Evolutionary conservation across 2,797 vertebrate species (phyloP).

Genomic region (Sebastes hopkinsi): DNA sequence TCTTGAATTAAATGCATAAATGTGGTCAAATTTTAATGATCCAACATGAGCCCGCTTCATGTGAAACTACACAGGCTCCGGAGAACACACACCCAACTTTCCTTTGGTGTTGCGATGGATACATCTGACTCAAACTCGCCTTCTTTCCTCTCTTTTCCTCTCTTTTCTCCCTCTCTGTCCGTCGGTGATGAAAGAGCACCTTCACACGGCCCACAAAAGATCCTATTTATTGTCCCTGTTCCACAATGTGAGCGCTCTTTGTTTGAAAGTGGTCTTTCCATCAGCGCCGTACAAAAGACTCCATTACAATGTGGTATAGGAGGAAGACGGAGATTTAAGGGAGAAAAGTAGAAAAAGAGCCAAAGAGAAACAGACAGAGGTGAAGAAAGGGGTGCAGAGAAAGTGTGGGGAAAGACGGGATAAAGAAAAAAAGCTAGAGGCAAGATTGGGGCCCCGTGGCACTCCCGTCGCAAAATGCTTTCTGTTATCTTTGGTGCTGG

Average conservation of each 20-base stretch:
- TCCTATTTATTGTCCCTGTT: slow-evolving; percentile 76
- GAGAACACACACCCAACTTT: slow-evolving; percentile 1
- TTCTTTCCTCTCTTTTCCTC: neutral
- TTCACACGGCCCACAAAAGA: slow-evolving; percentile 63
- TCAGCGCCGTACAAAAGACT: slow-evolving; percentile 75
- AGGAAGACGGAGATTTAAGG: slow-evolving; percentile 47
- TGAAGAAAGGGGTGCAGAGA: slow-evolving; percentile 40
- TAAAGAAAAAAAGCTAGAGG: slow-evolving; percentile 46
- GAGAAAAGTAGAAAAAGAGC: slow-evolving; percentile 10
- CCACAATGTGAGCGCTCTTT: slow-evolving; percentile 63
- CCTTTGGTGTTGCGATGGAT: slow-evolving; percentile 2
- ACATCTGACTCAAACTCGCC: slow-evolving; percentile 16
- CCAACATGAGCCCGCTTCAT: neutral
- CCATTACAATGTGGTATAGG: slow-evolving; percentile 63
- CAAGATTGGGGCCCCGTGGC: slow-evolving; percentile 67
- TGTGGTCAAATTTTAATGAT: neutral
- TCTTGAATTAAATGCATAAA: neutral
- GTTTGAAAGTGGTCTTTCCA: slow-evolving; percentile 75
- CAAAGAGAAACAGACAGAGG: slow-evolving; percentile 41
- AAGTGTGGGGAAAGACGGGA: slow-evolving; percentile 50
- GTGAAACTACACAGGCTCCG: neutral
- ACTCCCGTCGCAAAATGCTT: slow-evolving; percentile 62
- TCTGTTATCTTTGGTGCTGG: slow-evolving; percentile 73
- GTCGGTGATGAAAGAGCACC: slow-evolving; percentile 62
- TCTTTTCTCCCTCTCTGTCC: slow-evolving; percentile 6